Evolutionary conservation across 2,888 invertebrate species (phyloP).

Genomic region (Phragmatobia fuliginosa): DNA sequence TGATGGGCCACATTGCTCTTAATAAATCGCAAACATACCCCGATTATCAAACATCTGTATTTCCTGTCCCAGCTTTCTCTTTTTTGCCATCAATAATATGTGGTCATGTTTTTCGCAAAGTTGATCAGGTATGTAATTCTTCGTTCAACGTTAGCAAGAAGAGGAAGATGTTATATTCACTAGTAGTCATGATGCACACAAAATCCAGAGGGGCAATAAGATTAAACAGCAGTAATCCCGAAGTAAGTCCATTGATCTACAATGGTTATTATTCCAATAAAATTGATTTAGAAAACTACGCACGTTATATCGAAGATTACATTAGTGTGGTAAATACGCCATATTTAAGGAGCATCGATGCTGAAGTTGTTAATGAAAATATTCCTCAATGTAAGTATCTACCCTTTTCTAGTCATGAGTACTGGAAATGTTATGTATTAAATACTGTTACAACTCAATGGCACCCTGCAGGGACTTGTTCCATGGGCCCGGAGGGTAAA

Average conservation of each 20-base stretch:
- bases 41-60: constrained; percentile 59
- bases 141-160: constrained; percentile 44
- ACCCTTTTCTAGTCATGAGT: constrained; percentile 57
- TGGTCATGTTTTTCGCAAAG: constrained; percentile 46
- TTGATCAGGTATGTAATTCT: constrained; percentile 53
- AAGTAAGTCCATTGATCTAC: constrained; percentile 53
- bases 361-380: constrained; percentile 46
- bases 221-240: constrained; percentile 56
- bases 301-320: constrained; percentile 51
- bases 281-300: constrained; percentile 52
- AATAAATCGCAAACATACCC: constrained; percentile 56
- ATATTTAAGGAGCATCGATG: constrained; percentile 48
- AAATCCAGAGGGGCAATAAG: constrained; percentile 61
- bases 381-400: constrained; percentile 54
- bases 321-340: constrained; percentile 53
- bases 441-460: constrained; percentile 59
- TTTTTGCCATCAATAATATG: constrained; percentile 49
- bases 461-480: constrained; percentile 58
- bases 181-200: constrained; percentile 58
- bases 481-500: constrained; percentile 49
- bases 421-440: constrained; percentile 68
- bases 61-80: constrained; percentile 49
- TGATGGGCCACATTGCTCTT: constrained; percentile 57
- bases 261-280: constrained; percentile 58
- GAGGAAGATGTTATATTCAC: constrained; percentile 48